Base-by-base conservation (phyloP, 2,888 invertebrate genomes). In the Ceriagrion tenellum region DNA sequence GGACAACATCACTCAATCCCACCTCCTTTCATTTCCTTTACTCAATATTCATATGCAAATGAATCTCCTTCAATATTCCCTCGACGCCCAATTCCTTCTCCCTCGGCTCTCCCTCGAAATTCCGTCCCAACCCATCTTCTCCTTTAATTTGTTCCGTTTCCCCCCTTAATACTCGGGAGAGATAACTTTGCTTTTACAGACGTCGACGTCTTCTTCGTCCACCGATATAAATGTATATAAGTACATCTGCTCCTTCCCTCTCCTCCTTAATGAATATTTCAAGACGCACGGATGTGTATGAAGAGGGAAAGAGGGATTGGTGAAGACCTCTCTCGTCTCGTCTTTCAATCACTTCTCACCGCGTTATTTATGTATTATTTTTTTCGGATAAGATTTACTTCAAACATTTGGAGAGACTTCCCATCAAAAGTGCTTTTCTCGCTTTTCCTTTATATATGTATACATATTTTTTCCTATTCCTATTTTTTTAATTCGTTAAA, bases 11-110 rank as follows among this genome's bases (percentile, higher is more conserved):
- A 59, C 59, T 59, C 59, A 69, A 69, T 69, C 20, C 26, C 26
- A 4, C n/a, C 69, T n/a, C n/a, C n/a, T 26, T 81, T 35, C 81
- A 30, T 81, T 35, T 81, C 81, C 81, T 81, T 35, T n/a, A 35
- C 81, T 69, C 69, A 69, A 69, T 69, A 69, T 69, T 69, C 69
- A 69, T 69, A 69, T 69, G 69, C 69, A 69, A 69, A 69, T 69
- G 69, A 69, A 69, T 69, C 69, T n/a, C 69, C 47, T 47, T 26
- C 69, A 69, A 47, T 26, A 18, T 12, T 26, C 69, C 69, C 69
- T 69, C 69, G 20, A n/a, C 26, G 0, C 8, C 3, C 8, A 2
- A 23, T n/a, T n/a, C 69, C 69, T n/a, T 63, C 63, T 63, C 35
- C 63, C 55, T 56, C 35, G n/a, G n/a, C n/a, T n/a, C n/a, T n/a